These are phyloP conservation scores for Phyllostomus hastatus DNA, from an alignment of 2,113 vertebrate species.

Conservation along the genomic window DNA sequence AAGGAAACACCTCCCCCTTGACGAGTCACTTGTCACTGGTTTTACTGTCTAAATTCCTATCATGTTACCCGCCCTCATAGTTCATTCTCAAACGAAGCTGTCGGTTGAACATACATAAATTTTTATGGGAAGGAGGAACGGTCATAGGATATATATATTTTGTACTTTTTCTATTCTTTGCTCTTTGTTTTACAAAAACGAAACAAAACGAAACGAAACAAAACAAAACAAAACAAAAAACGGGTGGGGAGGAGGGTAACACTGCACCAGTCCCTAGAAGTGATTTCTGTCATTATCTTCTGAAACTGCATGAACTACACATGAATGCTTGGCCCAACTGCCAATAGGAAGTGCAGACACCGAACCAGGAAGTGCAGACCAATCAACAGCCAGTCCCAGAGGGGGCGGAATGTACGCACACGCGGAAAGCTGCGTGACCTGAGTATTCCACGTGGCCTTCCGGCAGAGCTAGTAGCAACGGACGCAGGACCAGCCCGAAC, in stretches of 20 bases:
- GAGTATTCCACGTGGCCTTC: not conserved
- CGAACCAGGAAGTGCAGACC: not conserved
- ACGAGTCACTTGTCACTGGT: not conserved
- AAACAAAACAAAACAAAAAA: not conserved
- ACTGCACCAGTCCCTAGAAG: not conserved
- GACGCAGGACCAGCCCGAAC: not conserved
- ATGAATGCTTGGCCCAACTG: rapidly evolving
- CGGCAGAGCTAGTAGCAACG: rapidly evolving
- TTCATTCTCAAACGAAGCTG: not conserved
- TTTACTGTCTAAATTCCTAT: not conserved
- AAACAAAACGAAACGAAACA: not conserved
- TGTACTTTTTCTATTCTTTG: not conserved
- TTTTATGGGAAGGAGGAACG: not conserved
- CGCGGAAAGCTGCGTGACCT: not conserved
- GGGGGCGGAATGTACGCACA: not conserved
- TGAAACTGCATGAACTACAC: not conserved
- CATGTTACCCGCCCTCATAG: not conserved
- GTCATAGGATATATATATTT: not conserved
- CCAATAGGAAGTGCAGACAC: not conserved
- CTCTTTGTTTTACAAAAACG: not conserved
- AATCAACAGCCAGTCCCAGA: rapidly evolving
- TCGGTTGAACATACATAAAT: not conserved
- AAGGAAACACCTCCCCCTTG: not conserved
- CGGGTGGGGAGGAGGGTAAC: not conserved
- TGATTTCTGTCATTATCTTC: not conserved